Evolutionary conservation across 1,140 invertebrate species (phyloP), one percentile per base, ranked within the genome.

Genomic region (Drosophila orosa): DNA sequence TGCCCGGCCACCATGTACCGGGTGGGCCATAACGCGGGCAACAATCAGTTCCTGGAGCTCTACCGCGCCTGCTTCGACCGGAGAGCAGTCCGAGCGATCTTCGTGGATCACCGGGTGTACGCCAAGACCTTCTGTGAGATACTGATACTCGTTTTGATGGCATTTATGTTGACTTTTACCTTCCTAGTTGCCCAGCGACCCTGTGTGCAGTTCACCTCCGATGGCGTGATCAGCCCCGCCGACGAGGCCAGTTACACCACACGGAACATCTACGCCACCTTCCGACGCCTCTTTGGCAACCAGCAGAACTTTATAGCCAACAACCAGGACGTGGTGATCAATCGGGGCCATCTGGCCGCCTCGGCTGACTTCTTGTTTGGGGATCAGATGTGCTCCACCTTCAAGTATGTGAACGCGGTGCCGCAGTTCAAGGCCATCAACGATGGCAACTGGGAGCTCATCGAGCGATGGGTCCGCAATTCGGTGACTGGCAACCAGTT

Each of bases 361-460:
- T 81, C 79, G 2, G 80, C 74, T 3, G 80, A 83, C 54, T 82
- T 78, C 42, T 15, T 78, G 8, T 83, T 75, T n/a, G 39, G 24
- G 0, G 58, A 68, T 7, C 60, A 82, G 24, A 69, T 75, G 80
- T 61, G 74, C 39, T 44, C 79, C 22, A 92, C 92, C 22, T 92
- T 82, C 44, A 93, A 92, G 61, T 94, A 92, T 59, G 78, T 92
- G 0, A 94, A 94, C 66, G 89, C 75, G 0, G 92, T 86, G 24
- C 92, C 93, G 3, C 92, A 93, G 69, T 94, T 93, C 91, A 87
- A 92, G 37, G 80, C 60, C 2, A 90, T 93, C 19, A 93, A 93
- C 55, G 90, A 75, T n/a, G 85, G 91, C 44, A 94, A 94, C 76
- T 94, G 93, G 93, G 68, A 76, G 29, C 13, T 44, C 7, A 67